phyloP scores from a whole-genome alignment of 2,797 vertebrate species.

The Borostomias antarcticus region DNA sequence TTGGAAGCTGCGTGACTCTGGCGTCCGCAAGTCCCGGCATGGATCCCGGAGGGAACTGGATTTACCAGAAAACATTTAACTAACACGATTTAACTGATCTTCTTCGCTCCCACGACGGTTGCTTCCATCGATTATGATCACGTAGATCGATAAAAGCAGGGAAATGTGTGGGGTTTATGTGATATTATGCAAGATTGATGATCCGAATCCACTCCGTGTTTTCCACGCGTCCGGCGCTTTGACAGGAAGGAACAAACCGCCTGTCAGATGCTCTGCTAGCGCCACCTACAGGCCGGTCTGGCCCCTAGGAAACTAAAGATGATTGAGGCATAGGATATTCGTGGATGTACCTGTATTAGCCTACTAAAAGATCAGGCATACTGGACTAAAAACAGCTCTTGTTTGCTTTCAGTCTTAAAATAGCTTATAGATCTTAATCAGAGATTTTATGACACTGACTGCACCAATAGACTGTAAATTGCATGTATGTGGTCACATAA shows the following conservation, averaged over 20 bases:
- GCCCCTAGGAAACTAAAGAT: constrained; percentile 4
- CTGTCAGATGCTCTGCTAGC: constrained; percentile 3
- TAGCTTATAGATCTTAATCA: not conserved
- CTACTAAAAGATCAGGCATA: no score
- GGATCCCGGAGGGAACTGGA: constrained; percentile 18
- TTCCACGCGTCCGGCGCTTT: not conserved
- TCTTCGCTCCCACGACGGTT: no score
- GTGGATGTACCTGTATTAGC: no score
- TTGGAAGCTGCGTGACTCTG: constrained; percentile 11
- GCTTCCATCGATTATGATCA: no score
- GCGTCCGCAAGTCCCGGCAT: constrained; percentile 28
- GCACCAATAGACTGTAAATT: not conserved
- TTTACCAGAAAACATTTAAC: not conserved
- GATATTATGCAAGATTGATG: no score
- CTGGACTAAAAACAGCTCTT: no score
- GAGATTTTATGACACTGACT: not conserved
- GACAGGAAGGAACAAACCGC: not conserved
- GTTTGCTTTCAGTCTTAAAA: no score
- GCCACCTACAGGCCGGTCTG: constrained; percentile 53
- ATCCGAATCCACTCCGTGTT: not conserved
- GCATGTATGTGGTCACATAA: not conserved
- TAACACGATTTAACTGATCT: not conserved
- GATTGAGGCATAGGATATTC: no score
- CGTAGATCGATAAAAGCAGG: no score
- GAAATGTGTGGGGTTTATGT: no score